Evolutionary conservation across 2,888 invertebrate species (phyloP), one percentile per base, ranked within the genome.

Genomic region (Perdita meconis): DNA sequence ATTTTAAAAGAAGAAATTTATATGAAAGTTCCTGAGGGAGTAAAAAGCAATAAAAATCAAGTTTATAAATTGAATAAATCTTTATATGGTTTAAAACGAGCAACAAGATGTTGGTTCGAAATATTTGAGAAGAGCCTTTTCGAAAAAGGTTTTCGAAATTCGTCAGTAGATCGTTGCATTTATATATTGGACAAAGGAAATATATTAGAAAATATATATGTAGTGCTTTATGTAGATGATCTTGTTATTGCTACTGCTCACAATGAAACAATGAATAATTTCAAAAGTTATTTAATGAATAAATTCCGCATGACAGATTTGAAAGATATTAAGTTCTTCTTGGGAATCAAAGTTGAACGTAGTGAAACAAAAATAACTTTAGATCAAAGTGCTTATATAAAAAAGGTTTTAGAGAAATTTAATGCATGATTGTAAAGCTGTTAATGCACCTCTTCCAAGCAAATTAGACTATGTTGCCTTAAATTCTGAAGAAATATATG

Each of bases 141-240:
- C 63, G 70, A 61, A 26, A 63, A 42, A 19, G 74, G 53, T 16
- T 78, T 78, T 34, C n/a, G 57, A 71, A 80, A 69, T 63, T 80
- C 79, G 0, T 10, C 38, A n/a, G 60, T 71, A 19, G 75, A 75
- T 38, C 57, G 64, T 16, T 80, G 80, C 30, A 53, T 80, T 36
- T 75, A 75, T 64, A 34, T 81, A 13, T 61, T 81, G n/a, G 75
- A 53, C 2, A 30, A 8, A 16, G 34, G 16, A 30, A 6, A 34
- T 30, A 34, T 53, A 16, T 30, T 10, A 4, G 16, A 30, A 53
- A 53, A 53, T 53, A 53, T 53, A 16, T 53, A 53, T 53, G 53
- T 53, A 3, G 16, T 53, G 6, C 16, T 53, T 1, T 53, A 53
- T 34, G 30, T 53, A 30, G 51, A 50, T 50, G 50, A 50, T 19